These are phyloP conservation scores for Tupaia tana DNA, from an alignment of 2,113 vertebrate genomes.

Conservation along the genomic window DNA sequence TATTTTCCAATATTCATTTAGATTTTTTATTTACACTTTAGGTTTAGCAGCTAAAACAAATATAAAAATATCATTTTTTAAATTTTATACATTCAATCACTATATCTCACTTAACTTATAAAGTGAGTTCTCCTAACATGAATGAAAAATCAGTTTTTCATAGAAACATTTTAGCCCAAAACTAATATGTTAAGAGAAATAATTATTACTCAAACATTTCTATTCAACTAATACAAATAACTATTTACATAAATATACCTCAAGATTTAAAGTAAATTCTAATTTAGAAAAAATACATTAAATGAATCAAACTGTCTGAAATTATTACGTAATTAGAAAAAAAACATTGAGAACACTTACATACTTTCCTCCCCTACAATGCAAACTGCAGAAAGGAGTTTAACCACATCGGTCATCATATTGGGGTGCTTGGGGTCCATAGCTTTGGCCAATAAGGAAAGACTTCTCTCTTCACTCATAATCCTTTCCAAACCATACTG, in stretches of 20 bases:
- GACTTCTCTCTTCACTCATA: conserved; percentile 95
- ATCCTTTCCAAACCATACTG: conserved; percentile 98
- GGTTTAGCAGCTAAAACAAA: not conserved
- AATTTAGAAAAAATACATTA: not conserved
- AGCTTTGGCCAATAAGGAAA: conserved; percentile 92
- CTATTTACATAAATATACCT: not conserved
- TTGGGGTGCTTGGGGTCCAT: conserved; percentile 93
- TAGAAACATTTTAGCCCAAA: not conserved
- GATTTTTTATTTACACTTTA: not conserved
- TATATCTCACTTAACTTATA: too few species aligned
- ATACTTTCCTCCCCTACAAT: conserved; percentile 98
- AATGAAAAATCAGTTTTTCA: conserved; percentile 2
- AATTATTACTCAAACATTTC: not conserved
- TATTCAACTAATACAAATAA: conserved; percentile 11
- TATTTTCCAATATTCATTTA: not conserved
- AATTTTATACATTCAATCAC: too few species aligned
- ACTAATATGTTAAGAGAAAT: not conserved
- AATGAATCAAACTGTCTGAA: not conserved
- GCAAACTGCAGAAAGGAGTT: conserved; percentile 97
- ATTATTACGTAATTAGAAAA: not conserved
- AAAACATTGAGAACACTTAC: conserved; percentile 86
- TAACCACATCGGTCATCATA: conserved; percentile 98
- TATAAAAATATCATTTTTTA: too few species aligned
- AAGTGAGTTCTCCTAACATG: too few species aligned
- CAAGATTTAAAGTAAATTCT: conserved; percentile 38